phyloP scores from a whole-genome alignment of 2,888 invertebrate genomes.

The Biston stratarius region DNA sequence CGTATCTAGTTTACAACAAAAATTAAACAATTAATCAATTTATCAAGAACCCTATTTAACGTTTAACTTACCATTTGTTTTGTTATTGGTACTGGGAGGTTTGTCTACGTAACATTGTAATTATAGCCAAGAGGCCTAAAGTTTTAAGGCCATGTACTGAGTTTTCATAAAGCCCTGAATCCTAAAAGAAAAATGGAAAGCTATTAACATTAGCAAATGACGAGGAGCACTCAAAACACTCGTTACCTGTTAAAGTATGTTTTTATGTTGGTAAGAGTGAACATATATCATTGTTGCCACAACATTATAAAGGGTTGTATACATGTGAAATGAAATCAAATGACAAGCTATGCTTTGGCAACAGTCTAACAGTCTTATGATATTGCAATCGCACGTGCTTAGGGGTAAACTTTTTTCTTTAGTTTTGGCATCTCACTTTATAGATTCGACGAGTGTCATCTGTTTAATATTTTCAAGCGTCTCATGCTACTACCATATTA shows the following conservation, averaged over 20 bases:
- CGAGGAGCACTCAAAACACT: conserved; percentile 38
- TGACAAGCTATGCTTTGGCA: not conserved
- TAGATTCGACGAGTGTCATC: too few species aligned
- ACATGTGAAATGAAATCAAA: not conserved
- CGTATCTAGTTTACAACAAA: too few species aligned
- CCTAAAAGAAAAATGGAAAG: conserved; percentile 2
- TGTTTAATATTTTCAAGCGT: too few species aligned
- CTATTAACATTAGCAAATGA: conserved; percentile 48
- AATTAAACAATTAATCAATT: too few species aligned
- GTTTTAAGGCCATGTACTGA: not conserved
- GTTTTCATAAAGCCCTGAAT: not conserved
- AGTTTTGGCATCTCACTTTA: too few species aligned
- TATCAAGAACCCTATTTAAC: too few species aligned
- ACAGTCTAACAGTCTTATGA: not conserved
- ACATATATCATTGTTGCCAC: conserved; percentile 22
- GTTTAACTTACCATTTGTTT: too few species aligned
- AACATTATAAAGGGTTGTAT: conserved; percentile 1
- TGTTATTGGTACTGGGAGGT: too few species aligned
- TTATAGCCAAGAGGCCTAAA: not conserved
- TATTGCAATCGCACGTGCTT: too few species aligned
- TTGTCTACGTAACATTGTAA: not conserved
- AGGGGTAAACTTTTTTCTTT: too few species aligned
- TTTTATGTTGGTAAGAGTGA: conserved; percentile 13
- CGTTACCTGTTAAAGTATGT: conserved; percentile 22
- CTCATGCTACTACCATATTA: too few species aligned